Conservation (phyloP, 1,140 invertebrate species). For the Euborellia annulipes region DNA sequence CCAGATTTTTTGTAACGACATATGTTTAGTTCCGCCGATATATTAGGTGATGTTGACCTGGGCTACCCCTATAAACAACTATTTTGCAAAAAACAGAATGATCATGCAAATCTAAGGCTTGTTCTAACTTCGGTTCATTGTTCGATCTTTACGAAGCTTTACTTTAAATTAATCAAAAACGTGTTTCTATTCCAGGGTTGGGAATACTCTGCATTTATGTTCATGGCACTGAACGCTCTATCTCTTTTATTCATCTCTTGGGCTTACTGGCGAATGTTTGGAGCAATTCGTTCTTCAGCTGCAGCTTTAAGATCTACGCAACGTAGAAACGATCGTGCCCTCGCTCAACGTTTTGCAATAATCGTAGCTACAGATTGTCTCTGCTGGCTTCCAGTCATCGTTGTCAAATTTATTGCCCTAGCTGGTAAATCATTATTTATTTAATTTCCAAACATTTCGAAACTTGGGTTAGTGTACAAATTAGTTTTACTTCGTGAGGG, state of each 20-base stretch:
- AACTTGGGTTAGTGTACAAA: too few species aligned
- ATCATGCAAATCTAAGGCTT: too few species aligned
- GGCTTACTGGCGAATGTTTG: slow-evolving; percentile 38
- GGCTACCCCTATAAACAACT: too few species aligned
- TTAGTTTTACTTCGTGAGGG: too few species aligned
- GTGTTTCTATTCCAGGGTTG: slow-evolving; percentile 33
- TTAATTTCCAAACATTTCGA: too few species aligned
- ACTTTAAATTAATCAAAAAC: background rate
- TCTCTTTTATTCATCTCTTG: slow-evolving; percentile 42
- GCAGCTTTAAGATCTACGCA: slow-evolving; percentile 36
- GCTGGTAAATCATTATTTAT: slow-evolving; percentile 24
- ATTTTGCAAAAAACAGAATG: too few species aligned
- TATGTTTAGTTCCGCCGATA: too few species aligned
- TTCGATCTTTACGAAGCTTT: too few species aligned
- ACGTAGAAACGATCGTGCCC: slow-evolving; percentile 31
- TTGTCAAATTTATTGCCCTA: slow-evolving; percentile 40
- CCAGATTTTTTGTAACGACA: too few species aligned
- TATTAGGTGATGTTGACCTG: too few species aligned
- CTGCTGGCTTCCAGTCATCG: slow-evolving; percentile 46
- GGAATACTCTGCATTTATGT: slow-evolving; percentile 42
- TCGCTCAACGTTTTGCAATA: slow-evolving; percentile 36
- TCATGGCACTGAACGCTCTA: slow-evolving; percentile 36
- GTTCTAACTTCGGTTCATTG: too few species aligned
- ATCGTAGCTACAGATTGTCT: slow-evolving; percentile 42
- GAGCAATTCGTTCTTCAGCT: slow-evolving; percentile 34